Evolutionary conservation across 2,797 vertebrate genomes (phyloP), one percentile per base, ranked within the genome.

Genomic region (Channallabes apus): DNA sequence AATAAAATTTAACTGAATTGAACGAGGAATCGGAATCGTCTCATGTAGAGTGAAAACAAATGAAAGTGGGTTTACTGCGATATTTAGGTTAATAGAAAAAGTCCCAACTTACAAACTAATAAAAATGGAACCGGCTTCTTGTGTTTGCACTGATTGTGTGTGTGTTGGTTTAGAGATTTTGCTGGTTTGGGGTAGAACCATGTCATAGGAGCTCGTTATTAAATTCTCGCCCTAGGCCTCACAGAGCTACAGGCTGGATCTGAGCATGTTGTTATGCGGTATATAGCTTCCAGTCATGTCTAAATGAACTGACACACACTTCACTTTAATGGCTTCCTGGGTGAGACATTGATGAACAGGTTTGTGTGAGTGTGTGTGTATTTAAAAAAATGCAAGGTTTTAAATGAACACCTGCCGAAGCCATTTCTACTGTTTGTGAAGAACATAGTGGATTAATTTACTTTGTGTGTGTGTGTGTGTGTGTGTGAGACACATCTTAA

Each of bases 301-400:
- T 24, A 41, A 41, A 71, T 24, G 20, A 71, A n/a, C 18, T 27
- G 72, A 29, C 46, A 75, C 46, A 29, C n/a, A 56, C n/a, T 29
- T 41, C 1, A 51, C 12, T 73, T n/a, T 73, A 73, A 51, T 41
- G 35, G 22, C 22, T 6, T 72, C 69, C 69, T 69, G 35, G 35
- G 17, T 9, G 64, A 29, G 27, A 14, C 24, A 29, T 6, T 29
- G 65, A 32, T 35, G 15, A 68, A 18, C 29, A 35, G 58, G 84
- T 85, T 35, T 85, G 29, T 82, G 54, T 82, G 32, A 1, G 32
- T 32, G 84, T 85, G 24, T 85, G 29, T 82, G 71, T 59, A 22
- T 51, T 51, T 54, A 54, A 46, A 73, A 64, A 38, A 54, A 59
- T 46, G 24, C 59, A 20, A 22, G n/a, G 41, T 18, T 73, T 17